Evolutionary conservation across 2,888 invertebrate species (phyloP).

Genomic region (Oxycera nigricornis): DNA sequence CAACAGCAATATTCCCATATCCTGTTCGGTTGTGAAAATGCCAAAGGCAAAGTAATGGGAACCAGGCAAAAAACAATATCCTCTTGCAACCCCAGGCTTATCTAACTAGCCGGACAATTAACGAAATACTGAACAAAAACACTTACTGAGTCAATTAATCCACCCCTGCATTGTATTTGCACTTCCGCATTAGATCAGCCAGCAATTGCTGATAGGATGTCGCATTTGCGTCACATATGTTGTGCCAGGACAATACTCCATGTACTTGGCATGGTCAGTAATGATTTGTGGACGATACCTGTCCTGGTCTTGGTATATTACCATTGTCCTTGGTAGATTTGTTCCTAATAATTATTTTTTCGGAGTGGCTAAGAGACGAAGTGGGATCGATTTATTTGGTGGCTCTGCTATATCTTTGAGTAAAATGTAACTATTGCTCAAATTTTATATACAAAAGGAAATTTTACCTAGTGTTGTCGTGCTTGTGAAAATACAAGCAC

Average conservation of each 20-base stretch:
- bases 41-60: not conserved
- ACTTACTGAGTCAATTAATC: constrained; percentile 44
- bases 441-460: no score
- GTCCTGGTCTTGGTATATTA: not conserved
- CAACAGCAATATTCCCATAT: constrained; percentile 34
- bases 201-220: not conserved
- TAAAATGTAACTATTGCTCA: no score
- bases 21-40: constrained; percentile 7
- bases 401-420: no score
- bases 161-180: constrained; percentile 40
- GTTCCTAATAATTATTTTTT: constrained; percentile 28
- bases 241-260: not conserved
- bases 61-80: constrained; percentile 40
- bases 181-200: constrained; percentile 41
- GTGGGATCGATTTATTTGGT: no score
- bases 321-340: constrained; percentile 33
- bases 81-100: constrained; percentile 30
- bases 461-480: no score
- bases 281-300: constrained; percentile 25
- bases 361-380: no score
- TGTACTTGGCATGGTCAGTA: not conserved
- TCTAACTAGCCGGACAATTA: constrained; percentile 39
- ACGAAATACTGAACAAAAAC: constrained; percentile 32
- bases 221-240: constrained; percentile 6
- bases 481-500: no score